Percentiles rank a stretch among this genome's conserved stretches.
Conservation (phyloP, 2,113 vertebrate genomes). For the Catharus fuscescens region DNA sequence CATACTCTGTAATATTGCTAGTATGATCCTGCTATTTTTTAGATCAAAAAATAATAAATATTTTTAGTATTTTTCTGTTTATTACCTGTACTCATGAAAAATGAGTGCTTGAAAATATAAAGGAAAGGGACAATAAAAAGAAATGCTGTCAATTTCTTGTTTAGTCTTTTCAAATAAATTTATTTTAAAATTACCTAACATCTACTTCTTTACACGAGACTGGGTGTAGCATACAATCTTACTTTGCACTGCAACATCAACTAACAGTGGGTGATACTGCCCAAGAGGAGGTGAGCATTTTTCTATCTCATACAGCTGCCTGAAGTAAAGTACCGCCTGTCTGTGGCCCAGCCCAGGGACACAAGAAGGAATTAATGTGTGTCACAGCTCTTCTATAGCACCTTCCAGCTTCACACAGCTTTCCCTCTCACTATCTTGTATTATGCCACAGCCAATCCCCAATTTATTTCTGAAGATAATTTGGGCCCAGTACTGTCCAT, state of each 20-base stretch:
- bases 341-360: neutral
- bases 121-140: neutral
- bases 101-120: neutral
- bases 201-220: neutral
- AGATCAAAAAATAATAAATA: neutral
- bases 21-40: neutral
- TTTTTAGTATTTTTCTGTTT: neutral
- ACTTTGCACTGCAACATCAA: neutral
- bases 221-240: neutral
- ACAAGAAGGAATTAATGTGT: neutral
- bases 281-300: neutral
- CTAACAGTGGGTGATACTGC: neutral
- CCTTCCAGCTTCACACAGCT: neutral
- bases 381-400: neutral
- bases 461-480: neutral
- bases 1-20: neutral
- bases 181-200: neutral
- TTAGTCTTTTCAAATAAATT: neutral
- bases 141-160: neutral
- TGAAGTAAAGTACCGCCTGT: neutral
- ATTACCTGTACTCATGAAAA: neutral
- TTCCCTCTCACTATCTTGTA: neutral
- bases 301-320: neutral
- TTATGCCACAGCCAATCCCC: fast-evolving
- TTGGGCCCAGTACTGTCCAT: neutral